Conservation (phyloP, 2,113 vertebrate species). For the Marmota flaviventris region DNA sequence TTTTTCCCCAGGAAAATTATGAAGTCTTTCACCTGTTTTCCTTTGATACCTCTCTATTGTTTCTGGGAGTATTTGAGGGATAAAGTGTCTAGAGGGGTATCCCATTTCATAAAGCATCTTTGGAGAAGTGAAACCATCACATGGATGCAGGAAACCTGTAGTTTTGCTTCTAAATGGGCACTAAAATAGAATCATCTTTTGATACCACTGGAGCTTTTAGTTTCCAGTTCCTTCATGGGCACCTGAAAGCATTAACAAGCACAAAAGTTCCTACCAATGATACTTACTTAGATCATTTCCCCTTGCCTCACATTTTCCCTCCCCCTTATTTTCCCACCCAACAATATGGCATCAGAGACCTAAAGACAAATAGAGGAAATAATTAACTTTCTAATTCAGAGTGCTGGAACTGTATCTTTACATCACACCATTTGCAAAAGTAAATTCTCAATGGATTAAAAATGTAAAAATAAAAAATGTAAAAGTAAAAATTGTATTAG, state of each 20-base stretch:
- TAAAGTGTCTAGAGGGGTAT: background rate
- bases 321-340: background rate
- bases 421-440: background rate
- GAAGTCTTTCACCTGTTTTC: background rate
- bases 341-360: background rate
- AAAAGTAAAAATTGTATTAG: background rate
- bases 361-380: background rate
- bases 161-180: background rate
- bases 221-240: background rate
- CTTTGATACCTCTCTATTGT: background rate
- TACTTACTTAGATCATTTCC: background rate
- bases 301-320: background rate
- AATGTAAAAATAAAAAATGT: background rate
- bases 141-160: background rate
- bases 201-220: background rate
- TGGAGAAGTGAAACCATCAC: background rate
- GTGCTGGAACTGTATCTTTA: background rate
- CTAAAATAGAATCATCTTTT: background rate
- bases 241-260: conserved; percentile 10
- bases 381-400: background rate
- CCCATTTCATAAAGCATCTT: background rate
- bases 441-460: conserved; percentile 53
- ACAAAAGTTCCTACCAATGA: background rate
- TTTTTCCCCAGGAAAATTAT: background rate
- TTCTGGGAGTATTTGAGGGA: background rate